A percentile compares a stretch with the other conserved stretches of the same genome.
Conservation (phyloP, 1,140 invertebrate genomes). For the Trichoplusia ni region DNA sequence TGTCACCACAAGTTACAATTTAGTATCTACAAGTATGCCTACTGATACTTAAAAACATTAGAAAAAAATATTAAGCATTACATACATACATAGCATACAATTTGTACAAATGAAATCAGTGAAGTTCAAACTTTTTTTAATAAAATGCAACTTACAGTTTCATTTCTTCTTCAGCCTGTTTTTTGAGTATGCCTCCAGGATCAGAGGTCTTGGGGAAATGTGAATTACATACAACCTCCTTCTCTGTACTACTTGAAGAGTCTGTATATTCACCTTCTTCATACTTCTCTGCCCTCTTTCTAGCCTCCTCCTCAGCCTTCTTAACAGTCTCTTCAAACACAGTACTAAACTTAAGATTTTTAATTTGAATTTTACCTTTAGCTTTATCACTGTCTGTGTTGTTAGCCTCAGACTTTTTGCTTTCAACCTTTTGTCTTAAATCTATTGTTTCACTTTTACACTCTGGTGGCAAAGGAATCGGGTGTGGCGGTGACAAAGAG, state of each 20-base stretch:
- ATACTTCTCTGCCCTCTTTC: slow-evolving; percentile 83
- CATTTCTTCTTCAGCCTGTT: slow-evolving; percentile 78
- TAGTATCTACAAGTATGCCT: too few relatives aligned
- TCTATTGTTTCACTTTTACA: slow-evolving; percentile 44
- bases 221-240: slow-evolving; percentile 77
- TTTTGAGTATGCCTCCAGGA: slow-evolving; percentile 75
- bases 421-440: slow-evolving; percentile 48
- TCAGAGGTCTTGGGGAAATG: slow-evolving; percentile 74
- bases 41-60: too few relatives aligned
- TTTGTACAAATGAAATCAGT: too few relatives aligned
- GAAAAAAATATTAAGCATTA: background rate
- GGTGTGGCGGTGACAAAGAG: slow-evolving; percentile 42
- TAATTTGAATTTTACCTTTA: slow-evolving; percentile 83
- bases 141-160: slow-evolving; percentile 60
- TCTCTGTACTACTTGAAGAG: slow-evolving; percentile 80
- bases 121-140: too few relatives aligned
- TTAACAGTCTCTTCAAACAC: slow-evolving; percentile 86
- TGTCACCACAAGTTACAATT: too few relatives aligned
- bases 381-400: slow-evolving; percentile 63
- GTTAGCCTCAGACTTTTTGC: slow-evolving; percentile 48
- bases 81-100: too few relatives aligned
- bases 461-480: slow-evolving; percentile 66
- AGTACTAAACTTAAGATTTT: slow-evolving; percentile 85
- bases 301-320: slow-evolving; percentile 85
- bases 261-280: slow-evolving; percentile 85